A percentile compares a stretch with the other conserved stretches of the same genome.
phyloP scores from a whole-genome alignment of 2,797 vertebrate species.

The Pitangus sulphuratus region DNA sequence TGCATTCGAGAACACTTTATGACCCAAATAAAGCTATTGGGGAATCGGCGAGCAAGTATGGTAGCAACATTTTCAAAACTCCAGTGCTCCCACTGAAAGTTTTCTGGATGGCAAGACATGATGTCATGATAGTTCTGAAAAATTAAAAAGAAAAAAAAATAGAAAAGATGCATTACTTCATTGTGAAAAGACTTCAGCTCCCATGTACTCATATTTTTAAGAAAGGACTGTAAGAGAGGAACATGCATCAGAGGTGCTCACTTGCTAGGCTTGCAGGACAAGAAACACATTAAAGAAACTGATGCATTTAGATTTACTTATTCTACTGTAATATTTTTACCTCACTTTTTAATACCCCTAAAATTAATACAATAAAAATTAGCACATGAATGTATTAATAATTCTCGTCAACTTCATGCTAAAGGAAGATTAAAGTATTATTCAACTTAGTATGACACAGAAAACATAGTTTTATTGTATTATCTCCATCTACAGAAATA shows the following conservation, averaged over 20 bases:
- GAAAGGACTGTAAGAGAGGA: neutral
- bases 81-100: conserved; percentile 89
- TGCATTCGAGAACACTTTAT: conserved; percentile 92
- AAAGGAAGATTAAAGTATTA: neutral
- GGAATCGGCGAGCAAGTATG: conserved; percentile 86
- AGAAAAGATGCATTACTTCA: neutral
- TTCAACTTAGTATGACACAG: neutral
- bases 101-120: conserved; percentile 90
- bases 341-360: neutral
- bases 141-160: neutral
- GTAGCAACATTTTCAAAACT: conserved; percentile 90
- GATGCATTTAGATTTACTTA: neutral
- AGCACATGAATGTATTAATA: neutral
- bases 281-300: neutral
- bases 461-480: neutral
- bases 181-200: neutral
- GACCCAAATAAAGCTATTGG: conserved; percentile 88
- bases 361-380: neutral
- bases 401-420: neutral
- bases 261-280: neutral
- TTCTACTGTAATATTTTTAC: neutral
- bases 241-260: rapidly evolving
- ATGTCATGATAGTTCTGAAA: conserved; percentile 91
- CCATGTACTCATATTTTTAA: neutral
- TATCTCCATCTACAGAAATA: neutral